These are phyloP conservation scores for Uria aalge DNA, from an alignment of 2,113 vertebrate species.

Conservation along the genomic window DNA sequence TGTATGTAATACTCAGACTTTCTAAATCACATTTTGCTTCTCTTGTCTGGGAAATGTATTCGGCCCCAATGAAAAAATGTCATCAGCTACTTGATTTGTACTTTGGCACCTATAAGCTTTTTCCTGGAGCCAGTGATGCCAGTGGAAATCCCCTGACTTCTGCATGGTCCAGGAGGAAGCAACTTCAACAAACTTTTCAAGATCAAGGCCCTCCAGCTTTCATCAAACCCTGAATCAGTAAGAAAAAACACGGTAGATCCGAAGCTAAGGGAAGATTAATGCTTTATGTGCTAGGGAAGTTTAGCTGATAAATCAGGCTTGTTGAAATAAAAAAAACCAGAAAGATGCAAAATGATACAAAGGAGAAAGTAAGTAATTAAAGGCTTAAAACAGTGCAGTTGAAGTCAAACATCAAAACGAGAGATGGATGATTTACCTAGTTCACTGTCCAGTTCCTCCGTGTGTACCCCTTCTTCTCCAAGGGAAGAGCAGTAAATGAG, in stretches of 20 bases:
- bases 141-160: not conserved
- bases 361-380: slow-evolving; percentile 41
- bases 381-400: slow-evolving; percentile 35
- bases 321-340: not conserved
- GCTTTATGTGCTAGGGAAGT: not conserved
- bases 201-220: not conserved
- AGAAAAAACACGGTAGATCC: not conserved
- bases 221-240: not conserved
- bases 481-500: slow-evolving; percentile 77
- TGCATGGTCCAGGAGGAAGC: not conserved
- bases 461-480: slow-evolving; percentile 99
- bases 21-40: not conserved
- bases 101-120: not conserved
- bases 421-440: slow-evolving; percentile 85
- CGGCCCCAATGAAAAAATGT: not conserved
- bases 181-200: not conserved
- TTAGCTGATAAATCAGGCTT: not conserved
- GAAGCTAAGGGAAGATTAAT: not conserved
- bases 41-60: not conserved
- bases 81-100: not conserved
- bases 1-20: not conserved
- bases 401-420: slow-evolving; percentile 46
- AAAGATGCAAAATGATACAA: slow-evolving; percentile 58
- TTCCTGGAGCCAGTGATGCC: not conserved
- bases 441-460: slow-evolving; percentile 99